Conservation (phyloP, 2,797 vertebrate species). For the Momotus momota region DNA sequence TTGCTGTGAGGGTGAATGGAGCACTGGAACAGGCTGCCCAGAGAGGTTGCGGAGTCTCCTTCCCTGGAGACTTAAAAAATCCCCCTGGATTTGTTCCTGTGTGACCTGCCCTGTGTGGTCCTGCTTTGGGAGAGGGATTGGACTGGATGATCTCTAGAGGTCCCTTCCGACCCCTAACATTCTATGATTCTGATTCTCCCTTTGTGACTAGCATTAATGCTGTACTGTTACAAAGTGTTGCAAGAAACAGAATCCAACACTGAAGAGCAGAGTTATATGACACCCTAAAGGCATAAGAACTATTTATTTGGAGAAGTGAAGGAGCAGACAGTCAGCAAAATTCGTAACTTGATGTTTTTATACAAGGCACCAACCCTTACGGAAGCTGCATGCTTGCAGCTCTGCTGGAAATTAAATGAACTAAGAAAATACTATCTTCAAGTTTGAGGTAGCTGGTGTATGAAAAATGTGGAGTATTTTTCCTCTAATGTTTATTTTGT, state of each 20-base stretch:
- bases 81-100: no score
- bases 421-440: background rate
- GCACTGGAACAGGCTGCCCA: no score
- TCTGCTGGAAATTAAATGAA: slow-evolving; percentile 14
- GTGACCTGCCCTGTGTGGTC: no score
- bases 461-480: background rate
- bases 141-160: no score
- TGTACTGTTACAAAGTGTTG: background rate
- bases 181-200: background rate
- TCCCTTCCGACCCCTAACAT: no score
- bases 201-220: background rate
- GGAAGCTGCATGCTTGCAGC: slow-evolving; percentile 10
- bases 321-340: slow-evolving; percentile 7
- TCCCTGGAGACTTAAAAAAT: no score
- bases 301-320: slow-evolving; percentile 6
- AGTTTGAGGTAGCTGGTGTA: background rate
- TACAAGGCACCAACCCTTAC: background rate
- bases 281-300: slow-evolving; percentile 31
- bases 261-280: slow-evolving; percentile 20
- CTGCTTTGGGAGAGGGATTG: no score
- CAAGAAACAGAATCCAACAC: background rate
- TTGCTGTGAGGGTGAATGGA: no score
- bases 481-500: background rate
- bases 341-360: slow-evolving; percentile 10
- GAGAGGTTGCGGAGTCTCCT: no score